Evolutionary conservation across 2,113 vertebrate genomes (phyloP), one percentile per base, ranked within the genome.

Genomic region (Phylloscopus trochiloides): DNA sequence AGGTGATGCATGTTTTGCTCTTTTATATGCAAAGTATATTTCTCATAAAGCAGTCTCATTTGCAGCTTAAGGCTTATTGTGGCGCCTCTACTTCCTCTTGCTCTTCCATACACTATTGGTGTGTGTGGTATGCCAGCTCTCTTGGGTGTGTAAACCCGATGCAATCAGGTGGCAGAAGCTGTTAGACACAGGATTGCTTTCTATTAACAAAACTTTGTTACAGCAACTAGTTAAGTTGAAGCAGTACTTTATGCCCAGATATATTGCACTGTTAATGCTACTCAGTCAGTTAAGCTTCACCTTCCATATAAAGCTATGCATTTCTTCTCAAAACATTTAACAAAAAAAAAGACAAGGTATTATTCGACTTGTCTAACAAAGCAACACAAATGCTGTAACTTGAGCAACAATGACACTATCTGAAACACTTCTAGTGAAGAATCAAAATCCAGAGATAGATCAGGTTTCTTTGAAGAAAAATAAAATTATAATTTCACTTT

Each of bases 341-440:
- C 7, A 32, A 42, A 42, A 48, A 57, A 17, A 57, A 17, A 47
- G 3, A 34, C 0, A 0, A 55, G 2, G 10, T 25, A 45, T 45
- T 52, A 38, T 54, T 83, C 85, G 26, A 13, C 9, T 68, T 78
- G 21, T 34, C 16, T 59, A 47, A 61, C 6, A 68, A 51, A 92
- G 12, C 9, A 71, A 31, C 10, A 31, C 15, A 43, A 45, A 6
- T n/a, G 38, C 14, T 67, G 50, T 81, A 66, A 62, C 42, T 12
- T 6, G 0, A 62, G 26, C 22, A 55, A 65, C 15, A 36, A 10
- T 42, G 34, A 73, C 43, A 34, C 31, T 63, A 25, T 10, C 8
- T 36, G 58, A 38, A 78, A 55, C 4, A 11, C 43, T n/a, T 42
- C 38, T 78, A 85, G 16, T 24, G 25, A 66, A 43, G 31, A 83